Evolutionary conservation across 2,888 invertebrate genomes (phyloP).

Genomic region (Ashinkailepas kermadecensis): DNA sequence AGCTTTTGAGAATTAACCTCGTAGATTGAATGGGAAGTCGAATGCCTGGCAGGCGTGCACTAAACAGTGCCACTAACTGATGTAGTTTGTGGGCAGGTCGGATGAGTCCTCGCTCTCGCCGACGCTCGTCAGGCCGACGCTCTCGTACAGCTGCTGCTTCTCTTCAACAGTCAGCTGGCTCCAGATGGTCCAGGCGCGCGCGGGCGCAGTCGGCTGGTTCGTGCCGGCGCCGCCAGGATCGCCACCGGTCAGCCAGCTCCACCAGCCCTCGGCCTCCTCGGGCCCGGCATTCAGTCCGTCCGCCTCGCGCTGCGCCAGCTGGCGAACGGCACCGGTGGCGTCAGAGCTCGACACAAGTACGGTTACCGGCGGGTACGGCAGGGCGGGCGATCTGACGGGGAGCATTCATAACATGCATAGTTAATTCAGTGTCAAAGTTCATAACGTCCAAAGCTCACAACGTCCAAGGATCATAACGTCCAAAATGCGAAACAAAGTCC

Average conservation of each 20-base stretch:
- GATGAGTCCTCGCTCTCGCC: slow-evolving; percentile 36
- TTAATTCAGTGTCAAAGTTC: too few relatives aligned
- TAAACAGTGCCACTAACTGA: not conserved
- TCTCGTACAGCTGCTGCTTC: slow-evolving; percentile 52
- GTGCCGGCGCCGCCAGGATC: slow-evolving; percentile 36
- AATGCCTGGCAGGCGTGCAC: too few relatives aligned
- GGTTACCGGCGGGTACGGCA: too few relatives aligned
- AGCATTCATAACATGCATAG: too few relatives aligned
- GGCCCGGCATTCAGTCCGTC: not conserved
- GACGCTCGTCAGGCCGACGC: slow-evolving; percentile 54
- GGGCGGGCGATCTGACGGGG: too few relatives aligned
- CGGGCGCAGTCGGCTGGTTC: not conserved
- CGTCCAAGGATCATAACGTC: too few relatives aligned
- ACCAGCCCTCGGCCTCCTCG: slow-evolving; percentile 43
- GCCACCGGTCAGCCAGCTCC: slow-evolving; percentile 50
- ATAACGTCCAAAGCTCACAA: too few relatives aligned
- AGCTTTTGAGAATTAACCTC: too few relatives aligned
- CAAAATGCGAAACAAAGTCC: too few relatives aligned
- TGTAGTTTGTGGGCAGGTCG: not conserved
- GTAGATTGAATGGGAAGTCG: too few relatives aligned
- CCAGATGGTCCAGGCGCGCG: slow-evolving; percentile 43
- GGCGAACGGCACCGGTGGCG: not conserved
- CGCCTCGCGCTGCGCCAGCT: slow-evolving; percentile 4
- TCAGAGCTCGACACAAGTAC: not conserved
- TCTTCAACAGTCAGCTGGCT: slow-evolving; percentile 58